Evolutionary conservation across 1,140 invertebrate species (phyloP), one percentile per base, ranked within the genome.

Genomic region (Carcinoscorpius rotundicauda): DNA sequence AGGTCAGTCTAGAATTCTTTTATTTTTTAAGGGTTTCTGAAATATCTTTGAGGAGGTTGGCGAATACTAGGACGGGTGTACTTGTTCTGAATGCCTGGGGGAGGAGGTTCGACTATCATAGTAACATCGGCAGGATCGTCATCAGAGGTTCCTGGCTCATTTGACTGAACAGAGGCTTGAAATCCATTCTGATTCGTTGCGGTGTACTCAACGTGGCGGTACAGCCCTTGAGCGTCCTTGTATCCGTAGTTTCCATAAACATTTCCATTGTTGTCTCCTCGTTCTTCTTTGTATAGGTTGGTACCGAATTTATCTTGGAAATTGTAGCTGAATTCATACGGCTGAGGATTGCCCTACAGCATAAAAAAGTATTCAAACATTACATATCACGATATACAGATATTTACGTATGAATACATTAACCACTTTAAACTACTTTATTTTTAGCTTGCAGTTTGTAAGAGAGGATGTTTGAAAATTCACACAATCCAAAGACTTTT

Each of bases 301-400:
- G 64, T 64, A 48, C 69, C 69, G 50, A 69, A 68, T n/a, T 70
- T 65, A 62, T 71, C 70, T 9, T 65, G 63, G 4, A 69, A 52
- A 49, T 71, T 65, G 50, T 69, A 71, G 5, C 64, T 68, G 58
- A 71, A 71, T 50, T 67, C 64, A 57, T 71, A 71, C 3, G 69
- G 70, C 60, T 66, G 66, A 6, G 65, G 69, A 51, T 60, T 57
- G 29, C 29, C 29, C 29, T 29, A 29, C 29, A 29, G 29, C 29
- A 29, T 29, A 29, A 29, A 29, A 29, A 29, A 29, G n/a, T 29
- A 29, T 29, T 29, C 29, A 29, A 29, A 29, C n/a, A n/a, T n/a
- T n/a, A n/a, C n/a, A n/a, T 29, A 29, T 29, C 29, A 29, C 29
- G 29, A 29, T 29, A 29, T 29, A 29, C 29, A 29, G 29, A 29